A percentile compares a stretch with the other conserved stretches of the same genome.
Evolutionary conservation across 2,797 vertebrate genomes (phyloP).

Genomic region (Pseudocheirus occidentalis): DNA sequence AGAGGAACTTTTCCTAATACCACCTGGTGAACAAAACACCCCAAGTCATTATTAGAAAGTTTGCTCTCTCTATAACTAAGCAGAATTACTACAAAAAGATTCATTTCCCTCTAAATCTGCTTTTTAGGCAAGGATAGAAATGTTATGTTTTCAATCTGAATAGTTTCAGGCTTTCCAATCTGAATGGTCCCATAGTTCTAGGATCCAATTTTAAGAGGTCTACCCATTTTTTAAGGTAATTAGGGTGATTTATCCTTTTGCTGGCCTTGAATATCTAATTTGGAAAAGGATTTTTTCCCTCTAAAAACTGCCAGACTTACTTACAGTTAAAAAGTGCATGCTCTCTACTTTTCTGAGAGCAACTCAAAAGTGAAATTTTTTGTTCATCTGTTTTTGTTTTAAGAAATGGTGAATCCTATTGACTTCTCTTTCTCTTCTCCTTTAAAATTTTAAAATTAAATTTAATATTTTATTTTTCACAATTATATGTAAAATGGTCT

Average conservation of each 20-base stretch:
- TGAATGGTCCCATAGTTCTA: not conserved
- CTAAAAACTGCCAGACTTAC: not conserved
- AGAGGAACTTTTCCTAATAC: not conserved
- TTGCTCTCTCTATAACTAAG: not conserved
- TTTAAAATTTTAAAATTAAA: too few relatives aligned
- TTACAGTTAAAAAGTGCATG: not conserved
- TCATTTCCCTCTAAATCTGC: not conserved
- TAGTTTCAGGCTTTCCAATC: not conserved
- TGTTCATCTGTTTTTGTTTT: too few relatives aligned
- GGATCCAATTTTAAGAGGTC: not conserved
- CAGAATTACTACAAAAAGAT: not conserved
- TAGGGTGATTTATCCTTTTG: not conserved
- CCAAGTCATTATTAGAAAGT: not conserved
- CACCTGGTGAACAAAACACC: not conserved
- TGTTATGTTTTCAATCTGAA: not conserved
- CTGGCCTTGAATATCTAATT: not conserved
- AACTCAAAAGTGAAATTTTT: not conserved
- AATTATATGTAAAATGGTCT: too few relatives aligned
- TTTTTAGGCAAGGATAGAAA: not conserved
- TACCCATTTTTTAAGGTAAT: not conserved
- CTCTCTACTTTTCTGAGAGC: not conserved
- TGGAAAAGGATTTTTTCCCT: not conserved
- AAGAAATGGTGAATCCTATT: not conserved
- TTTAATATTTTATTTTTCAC: too few relatives aligned
- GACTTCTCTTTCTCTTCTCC: too few relatives aligned